Evolutionary conservation across 2,888 invertebrate species (phyloP).

Genomic region (Glaucopsyche alexis): DNA sequence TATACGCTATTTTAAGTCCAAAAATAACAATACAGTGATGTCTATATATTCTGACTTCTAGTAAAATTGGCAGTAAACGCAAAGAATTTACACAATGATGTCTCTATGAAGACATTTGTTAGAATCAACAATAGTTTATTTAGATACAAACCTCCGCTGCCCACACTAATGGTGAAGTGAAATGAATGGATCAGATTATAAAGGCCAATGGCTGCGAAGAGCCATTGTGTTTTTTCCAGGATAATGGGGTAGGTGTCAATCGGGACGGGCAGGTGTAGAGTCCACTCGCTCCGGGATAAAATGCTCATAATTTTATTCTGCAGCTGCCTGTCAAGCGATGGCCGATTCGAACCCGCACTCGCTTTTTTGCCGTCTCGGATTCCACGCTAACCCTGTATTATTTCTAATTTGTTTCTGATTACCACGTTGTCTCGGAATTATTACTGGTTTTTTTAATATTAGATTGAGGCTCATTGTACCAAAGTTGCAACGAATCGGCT

Average conservation of each 20-base stretch:
- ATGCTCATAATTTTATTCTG: constrained; percentile 76
- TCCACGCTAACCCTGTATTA: constrained; percentile 65
- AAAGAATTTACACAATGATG: constrained; percentile 47
- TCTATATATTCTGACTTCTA: constrained; percentile 63
- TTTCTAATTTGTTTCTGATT: constrained; percentile 60
- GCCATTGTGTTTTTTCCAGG: constrained; percentile 72
- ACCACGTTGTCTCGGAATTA: constrained; percentile 35
- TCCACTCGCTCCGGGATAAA: constrained; percentile 60
- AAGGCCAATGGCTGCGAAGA: constrained; percentile 73
- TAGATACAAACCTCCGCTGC: constrained; percentile 73
- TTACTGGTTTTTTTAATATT: not conserved
- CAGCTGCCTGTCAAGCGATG: constrained; percentile 75
- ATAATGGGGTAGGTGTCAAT: constrained; percentile 78
- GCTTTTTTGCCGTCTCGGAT: constrained; percentile 63
- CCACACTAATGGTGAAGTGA: constrained; percentile 76
- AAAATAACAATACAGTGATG: not conserved
- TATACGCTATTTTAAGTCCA: constrained; percentile 47
- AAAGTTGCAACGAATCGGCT: not conserved
- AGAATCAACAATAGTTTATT: constrained; percentile 76
- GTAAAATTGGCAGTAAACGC: constrained; percentile 76
- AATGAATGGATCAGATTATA: constrained; percentile 67
- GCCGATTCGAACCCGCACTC: constrained; percentile 60
- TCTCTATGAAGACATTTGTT: constrained; percentile 71
- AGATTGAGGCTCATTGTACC: not conserved
- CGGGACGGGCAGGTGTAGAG: constrained; percentile 71